A percentile compares a stretch with the other conserved stretches of the same genome.
phyloP scores from a whole-genome alignment of 2,888 invertebrate genomes.

The Drosophila mayaguana region DNA sequence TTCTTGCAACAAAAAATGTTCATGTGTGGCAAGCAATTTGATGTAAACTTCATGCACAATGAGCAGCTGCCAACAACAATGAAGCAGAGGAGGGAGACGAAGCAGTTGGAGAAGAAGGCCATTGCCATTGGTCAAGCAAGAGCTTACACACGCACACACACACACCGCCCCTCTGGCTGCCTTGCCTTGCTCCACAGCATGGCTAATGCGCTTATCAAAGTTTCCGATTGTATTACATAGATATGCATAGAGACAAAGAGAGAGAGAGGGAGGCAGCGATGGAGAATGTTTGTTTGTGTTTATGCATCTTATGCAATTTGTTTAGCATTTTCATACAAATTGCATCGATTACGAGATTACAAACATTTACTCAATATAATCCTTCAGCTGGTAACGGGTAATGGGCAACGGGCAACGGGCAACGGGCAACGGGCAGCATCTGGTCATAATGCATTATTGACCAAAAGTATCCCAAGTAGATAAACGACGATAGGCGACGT shows the following conservation, averaged over 20 bases:
- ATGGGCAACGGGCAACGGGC: no score
- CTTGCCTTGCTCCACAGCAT: conserved; percentile 15
- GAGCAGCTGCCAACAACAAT: conserved; percentile 43
- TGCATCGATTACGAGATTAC: conserved; percentile 75
- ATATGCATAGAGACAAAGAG: conserved; percentile 25
- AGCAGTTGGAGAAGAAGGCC: conserved; percentile 39
- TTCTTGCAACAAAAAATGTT: conserved; percentile 36
- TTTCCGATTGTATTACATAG: conserved; percentile 73
- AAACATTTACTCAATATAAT: conserved; percentile 28
- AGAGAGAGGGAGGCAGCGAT: background rate
- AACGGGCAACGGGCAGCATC: background rate
- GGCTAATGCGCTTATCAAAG: conserved; percentile 73
- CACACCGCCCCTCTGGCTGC: background rate
- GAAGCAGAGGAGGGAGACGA: background rate
- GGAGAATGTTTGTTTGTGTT: conserved; percentile 8
- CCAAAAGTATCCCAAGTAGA: conserved; percentile 29
- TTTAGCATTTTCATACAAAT: conserved; percentile 64
- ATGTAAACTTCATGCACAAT: conserved; percentile 79
- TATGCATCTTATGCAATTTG: conserved; percentile 67
- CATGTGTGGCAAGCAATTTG: conserved; percentile 53
- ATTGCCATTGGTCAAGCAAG: conserved; percentile 67
- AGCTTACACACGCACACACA: conserved; percentile 1
- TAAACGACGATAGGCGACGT: conserved; percentile 14
- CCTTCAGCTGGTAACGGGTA: background rate
- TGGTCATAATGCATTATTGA: conserved; percentile 40